Conservation (phyloP, 2,888 invertebrate species). For the Empis stercorea region DNA sequence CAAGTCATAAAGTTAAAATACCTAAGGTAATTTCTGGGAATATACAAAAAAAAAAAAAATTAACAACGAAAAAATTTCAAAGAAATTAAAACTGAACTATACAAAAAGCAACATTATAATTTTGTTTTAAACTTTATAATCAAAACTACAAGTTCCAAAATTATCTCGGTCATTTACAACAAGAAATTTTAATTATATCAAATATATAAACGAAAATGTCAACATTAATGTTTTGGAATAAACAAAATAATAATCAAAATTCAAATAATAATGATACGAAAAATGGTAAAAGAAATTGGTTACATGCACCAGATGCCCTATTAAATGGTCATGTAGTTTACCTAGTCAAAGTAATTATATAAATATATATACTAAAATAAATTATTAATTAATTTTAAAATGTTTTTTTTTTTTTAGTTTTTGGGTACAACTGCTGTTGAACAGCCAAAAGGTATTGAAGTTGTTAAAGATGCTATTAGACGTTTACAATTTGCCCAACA, state of each 20-base stretch:
- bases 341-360: conserved; percentile 73
- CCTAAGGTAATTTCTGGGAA: no score
- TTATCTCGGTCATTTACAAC: no score
- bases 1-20: no score
- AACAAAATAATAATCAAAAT: conserved; percentile 33
- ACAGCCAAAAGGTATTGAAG: conserved; percentile 94
- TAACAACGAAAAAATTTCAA: no score
- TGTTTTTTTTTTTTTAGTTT: conserved; percentile 49
- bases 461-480: conserved; percentile 93
- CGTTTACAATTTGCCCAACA: conserved; percentile 91
- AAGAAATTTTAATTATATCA: no score
- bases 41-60: no score
- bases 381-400: background rate
- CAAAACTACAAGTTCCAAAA: no score
- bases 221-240: conserved; percentile 53
- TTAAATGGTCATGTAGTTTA: conserved; percentile 93
- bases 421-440: conserved; percentile 91
- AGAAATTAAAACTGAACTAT: no score
- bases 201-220: conserved; percentile 35
- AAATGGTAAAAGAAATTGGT: conserved; percentile 58
- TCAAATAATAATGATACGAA: conserved; percentile 32
- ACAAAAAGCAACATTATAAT: no score
- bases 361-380: background rate
- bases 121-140: no score
- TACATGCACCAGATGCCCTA: conserved; percentile 86